A percentile compares a stretch with the other conserved stretches of the same genome.
These are phyloP conservation scores for Plotosus lineatus DNA, from an alignment of 2,113 vertebrate genomes.

Conservation along the genomic window DNA sequence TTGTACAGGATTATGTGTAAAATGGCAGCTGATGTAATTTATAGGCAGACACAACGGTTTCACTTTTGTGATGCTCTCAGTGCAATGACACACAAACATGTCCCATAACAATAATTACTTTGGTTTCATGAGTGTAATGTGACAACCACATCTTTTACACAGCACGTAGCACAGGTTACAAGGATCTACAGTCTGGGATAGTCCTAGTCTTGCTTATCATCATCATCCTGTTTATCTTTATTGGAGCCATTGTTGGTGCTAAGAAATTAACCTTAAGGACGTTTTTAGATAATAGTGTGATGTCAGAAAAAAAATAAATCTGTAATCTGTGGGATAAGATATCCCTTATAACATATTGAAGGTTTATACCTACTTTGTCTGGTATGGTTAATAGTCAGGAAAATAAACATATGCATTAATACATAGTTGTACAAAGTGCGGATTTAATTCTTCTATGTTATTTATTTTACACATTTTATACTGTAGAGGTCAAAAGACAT, in stretches of 20 bases:
- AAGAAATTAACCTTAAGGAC: neutral
- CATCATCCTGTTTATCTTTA: no score
- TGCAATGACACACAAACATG: neutral
- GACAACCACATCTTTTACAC: neutral
- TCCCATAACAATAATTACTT: neutral
- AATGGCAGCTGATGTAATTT: no score
- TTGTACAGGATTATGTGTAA: no score
- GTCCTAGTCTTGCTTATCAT: neutral
- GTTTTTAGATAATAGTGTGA: neutral
- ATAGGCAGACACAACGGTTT: no score
- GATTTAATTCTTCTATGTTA: neutral
- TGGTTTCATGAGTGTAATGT: neutral
- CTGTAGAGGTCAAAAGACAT: neutral
- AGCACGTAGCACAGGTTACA: neutral
- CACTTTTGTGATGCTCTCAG: neutral
- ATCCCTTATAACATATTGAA: no score
- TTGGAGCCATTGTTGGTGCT: neutral
- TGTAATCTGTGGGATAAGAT: no score
- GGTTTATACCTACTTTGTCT: neutral
- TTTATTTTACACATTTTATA: neutral
- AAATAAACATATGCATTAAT: neutral
- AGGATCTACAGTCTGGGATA: neutral
- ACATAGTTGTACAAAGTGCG: no score
- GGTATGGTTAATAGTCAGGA: neutral
- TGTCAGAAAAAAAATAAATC: neutral